These are phyloP conservation scores for Mesorhabditis spiculigera DNA, from an alignment of 2,888 invertebrate genomes.

Conservation along the genomic window DNA sequence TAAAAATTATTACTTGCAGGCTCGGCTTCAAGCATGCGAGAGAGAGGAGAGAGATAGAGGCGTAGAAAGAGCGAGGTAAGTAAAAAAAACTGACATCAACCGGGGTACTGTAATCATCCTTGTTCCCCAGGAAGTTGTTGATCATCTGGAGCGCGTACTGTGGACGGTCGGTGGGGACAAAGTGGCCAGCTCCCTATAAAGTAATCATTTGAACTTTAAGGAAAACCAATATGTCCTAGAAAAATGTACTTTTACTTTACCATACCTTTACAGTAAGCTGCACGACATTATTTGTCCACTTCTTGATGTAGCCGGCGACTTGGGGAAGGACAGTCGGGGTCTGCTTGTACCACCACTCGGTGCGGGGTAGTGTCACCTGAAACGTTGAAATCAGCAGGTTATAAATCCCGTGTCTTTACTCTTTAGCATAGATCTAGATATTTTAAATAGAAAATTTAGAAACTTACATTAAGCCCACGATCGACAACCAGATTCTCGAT, in stretches of 20 bases:
- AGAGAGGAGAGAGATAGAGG: no score
- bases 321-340: conserved; percentile 9
- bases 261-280: conserved; percentile 28
- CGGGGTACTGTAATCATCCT: conserved; percentile 32
- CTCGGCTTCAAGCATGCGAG: no score
- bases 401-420: no score
- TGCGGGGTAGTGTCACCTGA: neutral
- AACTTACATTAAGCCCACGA: conserved; percentile 23
- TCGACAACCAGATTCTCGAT: conserved; percentile 22
- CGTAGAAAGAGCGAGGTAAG: neutral
- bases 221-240: no score
- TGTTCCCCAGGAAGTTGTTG: conserved; percentile 37
- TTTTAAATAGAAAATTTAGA: no score
- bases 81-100: conserved; percentile 11
- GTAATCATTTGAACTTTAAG: neutral
- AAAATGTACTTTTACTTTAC: neutral
- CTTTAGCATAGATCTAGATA: no score
- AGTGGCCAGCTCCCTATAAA: conserved; percentile 29
- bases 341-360: conserved; percentile 24
- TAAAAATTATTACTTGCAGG: conserved; percentile 2
- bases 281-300: conserved; percentile 26
- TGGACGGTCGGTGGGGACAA: conserved; percentile 40
- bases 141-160: conserved; percentile 46
- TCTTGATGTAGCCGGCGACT: conserved; percentile 32
- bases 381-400: neutral